Conservation (phyloP, 2,113 vertebrate genomes). For the Rhinoderma darwinii region DNA sequence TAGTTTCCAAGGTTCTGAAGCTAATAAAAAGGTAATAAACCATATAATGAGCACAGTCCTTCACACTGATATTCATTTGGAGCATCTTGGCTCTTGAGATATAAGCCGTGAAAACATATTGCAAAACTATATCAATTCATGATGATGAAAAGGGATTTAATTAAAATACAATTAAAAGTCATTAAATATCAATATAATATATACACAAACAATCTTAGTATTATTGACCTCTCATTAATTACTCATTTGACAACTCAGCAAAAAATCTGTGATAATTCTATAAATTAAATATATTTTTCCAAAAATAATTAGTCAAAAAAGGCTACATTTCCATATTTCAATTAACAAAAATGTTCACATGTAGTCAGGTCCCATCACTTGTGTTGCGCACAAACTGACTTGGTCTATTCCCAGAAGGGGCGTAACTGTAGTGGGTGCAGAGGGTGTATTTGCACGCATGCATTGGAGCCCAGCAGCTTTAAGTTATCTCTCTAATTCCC, state of each 20-base stretch:
- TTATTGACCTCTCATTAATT: conserved; percentile 3
- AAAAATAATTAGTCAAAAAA: too few species aligned
- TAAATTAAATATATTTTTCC: not conserved
- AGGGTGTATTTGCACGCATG: too few species aligned
- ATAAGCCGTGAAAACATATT: conserved; percentile 27
- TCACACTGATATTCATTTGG: conserved; percentile 19
- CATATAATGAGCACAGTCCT: conserved; percentile 44
- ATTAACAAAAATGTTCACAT: not conserved
- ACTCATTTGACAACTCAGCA: not conserved
- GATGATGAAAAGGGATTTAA: conserved; percentile 17
- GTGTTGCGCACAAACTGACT: too few species aligned
- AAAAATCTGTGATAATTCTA: not conserved
- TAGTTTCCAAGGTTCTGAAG: conserved; percentile 28
- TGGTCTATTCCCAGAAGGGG: too few species aligned
- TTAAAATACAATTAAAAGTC: conserved; percentile 41
- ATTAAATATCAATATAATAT: conserved; percentile 33
- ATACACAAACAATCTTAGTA: conserved; percentile 20
- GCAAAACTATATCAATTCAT: conserved; percentile 23
- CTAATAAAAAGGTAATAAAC: conserved; percentile 47
- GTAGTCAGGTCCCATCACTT: too few species aligned
- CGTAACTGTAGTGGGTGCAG: too few species aligned
- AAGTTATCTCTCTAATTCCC: too few species aligned
- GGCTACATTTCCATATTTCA: not conserved
- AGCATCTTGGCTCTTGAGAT: conserved; percentile 32
- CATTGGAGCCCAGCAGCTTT: too few species aligned